A percentile compares a stretch with the other conserved stretches of the same genome.
These are phyloP conservation scores for Halictus rubicundus DNA, from an alignment of 1,140 invertebrate species.

Conservation along the genomic window DNA sequence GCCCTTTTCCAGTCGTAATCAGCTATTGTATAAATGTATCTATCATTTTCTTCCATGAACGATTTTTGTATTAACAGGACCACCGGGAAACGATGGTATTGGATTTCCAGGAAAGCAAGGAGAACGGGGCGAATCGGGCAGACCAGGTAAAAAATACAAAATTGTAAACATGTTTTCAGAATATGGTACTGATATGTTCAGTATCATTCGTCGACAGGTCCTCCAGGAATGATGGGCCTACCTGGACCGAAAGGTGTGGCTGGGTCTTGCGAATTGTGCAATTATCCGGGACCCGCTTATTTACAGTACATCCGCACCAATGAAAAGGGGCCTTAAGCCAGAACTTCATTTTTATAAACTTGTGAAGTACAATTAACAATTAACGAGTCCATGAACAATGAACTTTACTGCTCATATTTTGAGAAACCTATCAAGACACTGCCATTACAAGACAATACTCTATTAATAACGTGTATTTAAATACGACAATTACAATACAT, in stretches of 20 bases:
- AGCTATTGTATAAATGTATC: background rate
- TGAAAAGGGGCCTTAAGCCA: slow-evolving; percentile 60
- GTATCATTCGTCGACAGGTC: slow-evolving; percentile 66
- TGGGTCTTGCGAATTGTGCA: slow-evolving; percentile 84
- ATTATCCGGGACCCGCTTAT: slow-evolving; percentile 70
- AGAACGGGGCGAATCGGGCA: slow-evolving; percentile 84
- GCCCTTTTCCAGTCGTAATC: background rate
- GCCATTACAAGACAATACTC: background rate
- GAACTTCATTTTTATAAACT: background rate
- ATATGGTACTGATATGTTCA: slow-evolving; percentile 32
- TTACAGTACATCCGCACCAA: slow-evolving; percentile 60
- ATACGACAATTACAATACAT: background rate
- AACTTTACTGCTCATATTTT: background rate
- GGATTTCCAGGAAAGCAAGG: slow-evolving; percentile 83
- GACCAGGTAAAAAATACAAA: slow-evolving; percentile 83
- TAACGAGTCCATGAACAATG: background rate
- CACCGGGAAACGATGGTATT: slow-evolving; percentile 83
- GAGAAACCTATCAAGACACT: slow-evolving; percentile 5
- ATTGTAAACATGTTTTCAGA: slow-evolving; percentile 25
- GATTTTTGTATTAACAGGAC: slow-evolving; percentile 75
- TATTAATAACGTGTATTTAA: slow-evolving; percentile 5
- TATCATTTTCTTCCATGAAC: background rate
- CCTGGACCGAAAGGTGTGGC: slow-evolving; percentile 82
- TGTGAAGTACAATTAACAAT: background rate
- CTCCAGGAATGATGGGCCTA: slow-evolving; percentile 79